Percentiles rank a stretch among this genome's conserved stretches.
These are phyloP conservation scores for Terrapene triunguis DNA, from an alignment of 2,113 vertebrate genomes.

Conservation along the genomic window DNA sequence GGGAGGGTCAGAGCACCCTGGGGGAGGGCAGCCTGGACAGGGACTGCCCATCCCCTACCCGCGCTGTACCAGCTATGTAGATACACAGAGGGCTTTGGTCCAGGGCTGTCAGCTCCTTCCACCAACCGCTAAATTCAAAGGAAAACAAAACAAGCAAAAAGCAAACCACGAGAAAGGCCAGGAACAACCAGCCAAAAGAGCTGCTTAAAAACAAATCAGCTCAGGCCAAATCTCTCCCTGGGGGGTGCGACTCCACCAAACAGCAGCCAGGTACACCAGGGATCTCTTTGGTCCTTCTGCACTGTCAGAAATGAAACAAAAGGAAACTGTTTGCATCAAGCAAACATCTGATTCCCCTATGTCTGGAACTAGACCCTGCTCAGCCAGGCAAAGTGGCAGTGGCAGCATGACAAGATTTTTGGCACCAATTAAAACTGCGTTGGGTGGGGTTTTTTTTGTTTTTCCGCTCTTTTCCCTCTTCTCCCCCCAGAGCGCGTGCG, in stretches of 20 bases:
- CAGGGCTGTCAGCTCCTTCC: neutral
- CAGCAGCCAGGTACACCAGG: neutral
- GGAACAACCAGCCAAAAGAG: neutral
- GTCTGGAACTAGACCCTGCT: neutral
- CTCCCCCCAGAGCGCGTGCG: neutral
- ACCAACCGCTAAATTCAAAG: neutral
- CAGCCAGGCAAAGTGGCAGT: accelerated
- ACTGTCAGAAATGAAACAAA: neutral
- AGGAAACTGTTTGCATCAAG: neutral
- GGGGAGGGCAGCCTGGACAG: neutral
- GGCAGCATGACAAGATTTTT: neutral
- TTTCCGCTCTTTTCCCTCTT: neutral
- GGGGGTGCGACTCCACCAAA: neutral
- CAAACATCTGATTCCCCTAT: neutral
- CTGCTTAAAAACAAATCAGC: neutral
- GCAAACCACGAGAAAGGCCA: neutral
- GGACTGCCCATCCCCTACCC: neutral
- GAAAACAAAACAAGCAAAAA: neutral
- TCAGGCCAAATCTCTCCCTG: neutral
- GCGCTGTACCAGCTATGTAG: neutral
- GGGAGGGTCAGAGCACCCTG: neutral
- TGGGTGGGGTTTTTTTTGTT: neutral
- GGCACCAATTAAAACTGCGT: neutral
- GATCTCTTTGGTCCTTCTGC: neutral
- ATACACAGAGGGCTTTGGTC: accelerated